Percentiles rank a stretch among this genome's conserved stretches.
Evolutionary conservation across 2,113 vertebrate species (phyloP).

Genomic region (Xyliphius kryptos): DNA sequence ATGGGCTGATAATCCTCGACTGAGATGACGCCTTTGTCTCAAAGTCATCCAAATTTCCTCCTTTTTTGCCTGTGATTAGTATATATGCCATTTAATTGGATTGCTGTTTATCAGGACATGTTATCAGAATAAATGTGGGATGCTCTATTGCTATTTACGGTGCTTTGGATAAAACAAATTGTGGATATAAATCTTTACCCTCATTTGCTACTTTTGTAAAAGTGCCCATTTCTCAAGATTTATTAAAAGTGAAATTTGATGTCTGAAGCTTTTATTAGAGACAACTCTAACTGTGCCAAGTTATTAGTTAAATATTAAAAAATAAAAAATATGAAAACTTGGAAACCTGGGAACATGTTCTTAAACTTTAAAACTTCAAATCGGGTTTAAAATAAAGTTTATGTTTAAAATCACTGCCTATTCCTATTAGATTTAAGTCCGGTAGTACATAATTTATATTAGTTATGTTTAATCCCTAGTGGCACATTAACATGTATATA

Average conservation of each 20-base stretch:
- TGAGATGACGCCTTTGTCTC: constrained; percentile 17
- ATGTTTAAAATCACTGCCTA: too few relatives aligned
- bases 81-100: neutral
- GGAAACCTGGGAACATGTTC: neutral
- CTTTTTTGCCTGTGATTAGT: neutral
- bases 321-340: neutral
- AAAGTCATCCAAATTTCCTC: constrained; percentile 16
- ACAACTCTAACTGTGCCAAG: neutral
- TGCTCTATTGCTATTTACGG: neutral
- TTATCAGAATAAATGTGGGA: neutral
- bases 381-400: neutral
- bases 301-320: neutral
- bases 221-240: constrained; percentile 1
- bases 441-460: neutral
- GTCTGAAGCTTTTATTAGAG: neutral
- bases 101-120: constrained; percentile 5
- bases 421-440: neutral
- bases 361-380: neutral
- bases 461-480: neutral
- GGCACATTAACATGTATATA: neutral
- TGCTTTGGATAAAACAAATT: neutral
- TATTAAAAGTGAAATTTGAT: constrained; percentile 3
- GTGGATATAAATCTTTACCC: constrained; percentile 5
- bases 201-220: neutral
- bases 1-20: constrained; percentile 27